Base-by-base conservation (phyloP, 1,140 invertebrate genomes). In the Acromyrmex echinatior region DNA sequence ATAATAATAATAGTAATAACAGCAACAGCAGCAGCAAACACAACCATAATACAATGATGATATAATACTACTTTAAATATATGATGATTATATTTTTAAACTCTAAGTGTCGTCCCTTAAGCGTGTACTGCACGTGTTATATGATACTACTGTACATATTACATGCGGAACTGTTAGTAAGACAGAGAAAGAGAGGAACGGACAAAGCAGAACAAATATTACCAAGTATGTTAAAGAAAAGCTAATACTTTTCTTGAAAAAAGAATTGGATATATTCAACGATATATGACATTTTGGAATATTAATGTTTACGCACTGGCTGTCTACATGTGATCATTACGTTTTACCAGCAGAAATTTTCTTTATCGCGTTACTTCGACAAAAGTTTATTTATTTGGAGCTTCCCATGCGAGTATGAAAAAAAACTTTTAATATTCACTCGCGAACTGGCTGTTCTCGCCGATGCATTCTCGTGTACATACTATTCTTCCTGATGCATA, bases 61-160 rank as follows among this genome's bases (percentile, higher is more conserved):
- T 93, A 91, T 94, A 93, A 94, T 91, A 93, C 90, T 94, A 95
- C 94, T 95, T 93, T 93, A 95, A 95, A 95, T 93, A 92, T 92
- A 92, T 92, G 91, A 95, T 94, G 92, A 95, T 95, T 95, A 95
- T 95, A 95, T 95, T 95, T 95, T 95, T 95, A 95, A 95, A 95
- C 93, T 95, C 94, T 95, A 95, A 95, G 95, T 95, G 94, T 95
- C 95, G 94, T 95, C 92, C 93, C 90, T 68, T 94, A 91, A 93
- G 92, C 93, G 92, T 93, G 93, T 94, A 91, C 92, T 92, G 82
- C 88, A 91, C 91, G 89, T 91, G 88, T 87, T 87, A 86, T 86
- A 77, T 79, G 91, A 93, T 93, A 93, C 88, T 94, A 91, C 91
- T 94, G 94, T 95, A 94, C 86, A 94, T 94, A 95, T 89, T 86